Conservation (phyloP, 2,888 invertebrate genomes). For the Drosophila greeni region DNA sequence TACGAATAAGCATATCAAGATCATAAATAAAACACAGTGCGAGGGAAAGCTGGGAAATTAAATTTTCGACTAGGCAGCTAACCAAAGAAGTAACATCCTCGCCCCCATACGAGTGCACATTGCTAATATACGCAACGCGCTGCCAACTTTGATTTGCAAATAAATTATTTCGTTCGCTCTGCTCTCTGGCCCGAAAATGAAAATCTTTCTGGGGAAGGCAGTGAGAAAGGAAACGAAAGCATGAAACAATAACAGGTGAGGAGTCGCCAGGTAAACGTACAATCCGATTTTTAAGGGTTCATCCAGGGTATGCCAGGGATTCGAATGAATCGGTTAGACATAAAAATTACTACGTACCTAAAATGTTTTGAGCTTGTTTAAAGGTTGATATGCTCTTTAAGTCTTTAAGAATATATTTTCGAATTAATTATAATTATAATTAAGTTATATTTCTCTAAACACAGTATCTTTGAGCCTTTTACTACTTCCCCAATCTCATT, state of each 20-base stretch:
- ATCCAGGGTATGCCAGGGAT: neutral
- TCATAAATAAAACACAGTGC: constrained; percentile 68
- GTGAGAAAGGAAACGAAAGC: neutral
- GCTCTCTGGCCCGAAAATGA: constrained; percentile 41
- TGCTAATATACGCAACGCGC: constrained; percentile 72
- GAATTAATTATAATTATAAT: neutral
- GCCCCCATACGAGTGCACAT: constrained; percentile 57
- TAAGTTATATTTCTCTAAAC: neutral
- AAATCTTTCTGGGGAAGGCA: constrained; percentile 18
- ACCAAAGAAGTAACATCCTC: constrained; percentile 23
- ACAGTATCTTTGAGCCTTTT: constrained; percentile 1
- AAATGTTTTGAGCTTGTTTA: too few species aligned
- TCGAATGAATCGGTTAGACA: neutral
- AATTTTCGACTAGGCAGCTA: constrained; percentile 70
- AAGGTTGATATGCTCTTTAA: too few species aligned
- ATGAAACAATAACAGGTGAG: constrained; percentile 40
- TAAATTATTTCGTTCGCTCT: constrained; percentile 67
- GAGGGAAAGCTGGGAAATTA: constrained; percentile 69
- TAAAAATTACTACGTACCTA: neutral
- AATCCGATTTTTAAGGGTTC: constrained; percentile 38
- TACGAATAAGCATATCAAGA: constrained; percentile 74
- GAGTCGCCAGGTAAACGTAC: constrained; percentile 44
- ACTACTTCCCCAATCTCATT: neutral
- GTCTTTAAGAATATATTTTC: neutral
- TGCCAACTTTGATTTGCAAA: constrained; percentile 74